Evolutionary conservation across 2,797 vertebrate genomes (phyloP).

Genomic region (Alosa sapidissima): DNA sequence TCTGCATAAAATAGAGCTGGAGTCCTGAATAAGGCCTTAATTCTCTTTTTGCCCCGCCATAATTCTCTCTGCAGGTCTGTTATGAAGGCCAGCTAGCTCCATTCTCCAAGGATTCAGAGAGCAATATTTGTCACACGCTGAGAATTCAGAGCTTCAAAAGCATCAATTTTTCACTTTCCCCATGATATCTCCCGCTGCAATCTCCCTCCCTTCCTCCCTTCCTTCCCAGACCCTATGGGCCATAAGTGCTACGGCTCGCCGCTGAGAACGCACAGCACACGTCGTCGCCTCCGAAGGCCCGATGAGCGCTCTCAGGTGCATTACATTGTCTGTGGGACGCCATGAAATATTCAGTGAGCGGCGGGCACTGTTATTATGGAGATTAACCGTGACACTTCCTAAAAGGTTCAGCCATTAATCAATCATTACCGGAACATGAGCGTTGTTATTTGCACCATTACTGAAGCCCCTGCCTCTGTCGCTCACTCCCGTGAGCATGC

Average conservation of each 20-base stretch:
- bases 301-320: slow-evolving; percentile 34
- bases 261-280: not conserved
- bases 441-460: slow-evolving; percentile 47
- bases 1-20: not conserved
- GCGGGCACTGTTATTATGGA: slow-evolving; percentile 45
- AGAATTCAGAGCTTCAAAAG: slow-evolving; percentile 17
- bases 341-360: slow-evolving; percentile 50
- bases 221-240: not conserved
- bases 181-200: not conserved
- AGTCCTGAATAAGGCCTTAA: not conserved
- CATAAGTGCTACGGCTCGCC: not conserved
- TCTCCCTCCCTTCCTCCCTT: not conserved
- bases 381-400: slow-evolving; percentile 43
- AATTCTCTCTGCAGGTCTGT: not conserved
- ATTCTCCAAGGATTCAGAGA: not conserved
- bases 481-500: not conserved
- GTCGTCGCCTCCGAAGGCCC: not conserved
- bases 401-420: slow-evolving; percentile 51
- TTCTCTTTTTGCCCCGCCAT: not conserved
- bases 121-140: not conserved
- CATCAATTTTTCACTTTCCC: not conserved
- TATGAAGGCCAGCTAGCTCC: not conserved
- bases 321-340: slow-evolving; percentile 45
- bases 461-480: slow-evolving; percentile 37
- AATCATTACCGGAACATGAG: slow-evolving; percentile 45